Evolutionary conservation across 2,113 vertebrate species (phyloP).

Genomic region (Notarius quadriscutis): DNA sequence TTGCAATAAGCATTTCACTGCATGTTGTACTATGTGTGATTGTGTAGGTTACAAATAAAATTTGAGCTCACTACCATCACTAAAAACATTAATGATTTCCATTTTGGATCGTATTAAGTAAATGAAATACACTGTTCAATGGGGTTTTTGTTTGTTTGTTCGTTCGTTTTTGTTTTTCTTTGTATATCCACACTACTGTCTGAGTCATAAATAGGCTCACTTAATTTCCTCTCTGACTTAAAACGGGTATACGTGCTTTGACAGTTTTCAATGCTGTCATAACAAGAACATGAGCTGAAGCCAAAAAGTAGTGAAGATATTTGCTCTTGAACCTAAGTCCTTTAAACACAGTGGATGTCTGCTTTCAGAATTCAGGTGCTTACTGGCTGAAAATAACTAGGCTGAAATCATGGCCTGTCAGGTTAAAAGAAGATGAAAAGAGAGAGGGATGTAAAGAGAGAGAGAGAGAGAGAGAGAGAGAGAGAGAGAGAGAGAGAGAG

Average conservation of each 20-base stretch:
- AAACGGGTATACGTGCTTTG: slow-evolving; percentile 5
- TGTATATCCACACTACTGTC: background rate
- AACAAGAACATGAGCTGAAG: slow-evolving; percentile 5
- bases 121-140: slow-evolving; percentile 31
- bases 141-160: no score
- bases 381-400: slow-evolving; percentile 54
- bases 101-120: slow-evolving; percentile 4
- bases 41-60: no score
- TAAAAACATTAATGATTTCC: slow-evolving; percentile 40
- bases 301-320: background rate
- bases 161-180: background rate
- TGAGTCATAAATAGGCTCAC: slow-evolving; percentile 10
- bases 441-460: slow-evolving; percentile 67
- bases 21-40: no score
- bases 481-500: slow-evolving; percentile 34
- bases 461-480: slow-evolving; percentile 19
- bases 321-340: background rate
- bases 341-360: background rate
- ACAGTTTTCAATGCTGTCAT: background rate
- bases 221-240: slow-evolving; percentile 2
- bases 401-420: slow-evolving; percentile 69
- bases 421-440: slow-evolving; percentile 53
- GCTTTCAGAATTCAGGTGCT: slow-evolving; percentile 36
- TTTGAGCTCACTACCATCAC: slow-evolving; percentile 6
- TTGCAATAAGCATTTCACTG: no score